phyloP scores from a whole-genome alignment of 2,888 invertebrate genomes.

The Hyles lineata region DNA sequence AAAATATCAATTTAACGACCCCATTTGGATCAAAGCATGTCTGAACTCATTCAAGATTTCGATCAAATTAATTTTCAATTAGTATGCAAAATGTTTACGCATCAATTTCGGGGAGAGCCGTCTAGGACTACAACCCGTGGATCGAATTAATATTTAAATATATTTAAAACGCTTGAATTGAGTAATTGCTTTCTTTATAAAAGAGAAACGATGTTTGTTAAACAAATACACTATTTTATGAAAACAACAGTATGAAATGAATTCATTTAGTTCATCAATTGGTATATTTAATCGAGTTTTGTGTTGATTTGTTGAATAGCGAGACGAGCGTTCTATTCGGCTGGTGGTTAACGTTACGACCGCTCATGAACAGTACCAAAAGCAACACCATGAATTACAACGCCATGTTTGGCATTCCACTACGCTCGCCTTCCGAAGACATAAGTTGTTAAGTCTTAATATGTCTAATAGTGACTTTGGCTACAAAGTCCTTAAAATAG shows the following conservation, averaged over 20 bases:
- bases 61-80: conserved; percentile 29
- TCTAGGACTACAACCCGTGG: conserved; percentile 5
- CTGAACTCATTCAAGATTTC: conserved; percentile 26
- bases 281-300: neutral
- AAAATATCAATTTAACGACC: neutral
- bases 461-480: no score
- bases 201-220: neutral
- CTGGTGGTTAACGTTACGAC: no score
- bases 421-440: no score
- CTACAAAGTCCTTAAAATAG: no score
- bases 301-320: no score
- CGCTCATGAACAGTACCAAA: no score
- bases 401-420: no score
- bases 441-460: no score
- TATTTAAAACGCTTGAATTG: conserved; percentile 7
- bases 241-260: neutral
- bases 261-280: neutral
- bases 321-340: no score
- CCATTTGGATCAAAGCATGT: neutral
- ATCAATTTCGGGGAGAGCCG: conserved; percentile 25
- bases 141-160: conserved; percentile 21
- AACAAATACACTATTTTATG: neutral
- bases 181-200: neutral
- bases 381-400: no score
- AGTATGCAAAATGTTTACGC: conserved; percentile 34